phyloP scores from a whole-genome alignment of 1,140 invertebrate genomes.

The Heliothis virescens region DNA sequence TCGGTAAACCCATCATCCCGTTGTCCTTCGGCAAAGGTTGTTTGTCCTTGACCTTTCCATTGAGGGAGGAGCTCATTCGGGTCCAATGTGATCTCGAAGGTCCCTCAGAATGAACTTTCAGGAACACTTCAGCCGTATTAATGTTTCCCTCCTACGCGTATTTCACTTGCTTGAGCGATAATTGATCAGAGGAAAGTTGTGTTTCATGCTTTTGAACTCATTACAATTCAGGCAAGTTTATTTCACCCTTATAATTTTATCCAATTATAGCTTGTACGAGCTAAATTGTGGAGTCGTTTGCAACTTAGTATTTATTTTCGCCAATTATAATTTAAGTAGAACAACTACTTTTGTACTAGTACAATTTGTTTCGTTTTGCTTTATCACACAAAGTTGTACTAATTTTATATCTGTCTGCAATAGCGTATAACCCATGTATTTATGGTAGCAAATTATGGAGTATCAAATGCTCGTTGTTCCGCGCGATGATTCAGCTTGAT shows the following conservation, averaged over 20 bases:
- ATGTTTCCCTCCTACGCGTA: conserved; percentile 27
- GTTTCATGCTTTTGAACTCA: conserved; percentile 24
- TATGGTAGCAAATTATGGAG: conserved; percentile 16
- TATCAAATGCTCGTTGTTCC: conserved; percentile 24
- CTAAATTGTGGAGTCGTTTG: no score
- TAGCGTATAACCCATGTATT: neutral
- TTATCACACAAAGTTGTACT: neutral
- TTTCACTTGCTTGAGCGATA: conserved; percentile 20
- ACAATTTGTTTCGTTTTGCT: neutral
- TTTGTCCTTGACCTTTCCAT: conserved; percentile 20
- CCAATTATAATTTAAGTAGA: no score
- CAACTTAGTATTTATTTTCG: no score
- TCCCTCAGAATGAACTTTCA: conserved; percentile 40
- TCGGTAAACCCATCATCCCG: neutral
- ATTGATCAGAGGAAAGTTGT: conserved; percentile 12
- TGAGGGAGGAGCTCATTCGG: conserved; percentile 31
- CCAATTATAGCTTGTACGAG: no score
- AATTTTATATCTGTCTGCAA: neutral
- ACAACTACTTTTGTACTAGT: neutral
- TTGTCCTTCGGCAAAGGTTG: conserved; percentile 26
- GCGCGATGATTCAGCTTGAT: conserved; percentile 3
- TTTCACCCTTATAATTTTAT: neutral
- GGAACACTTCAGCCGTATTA: conserved; percentile 41
- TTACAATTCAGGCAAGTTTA: neutral
- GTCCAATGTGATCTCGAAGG: conserved; percentile 6